These are phyloP conservation scores for Fundulus diaphanus DNA, from an alignment of 2,797 vertebrate genomes.

Conservation along the genomic window DNA sequence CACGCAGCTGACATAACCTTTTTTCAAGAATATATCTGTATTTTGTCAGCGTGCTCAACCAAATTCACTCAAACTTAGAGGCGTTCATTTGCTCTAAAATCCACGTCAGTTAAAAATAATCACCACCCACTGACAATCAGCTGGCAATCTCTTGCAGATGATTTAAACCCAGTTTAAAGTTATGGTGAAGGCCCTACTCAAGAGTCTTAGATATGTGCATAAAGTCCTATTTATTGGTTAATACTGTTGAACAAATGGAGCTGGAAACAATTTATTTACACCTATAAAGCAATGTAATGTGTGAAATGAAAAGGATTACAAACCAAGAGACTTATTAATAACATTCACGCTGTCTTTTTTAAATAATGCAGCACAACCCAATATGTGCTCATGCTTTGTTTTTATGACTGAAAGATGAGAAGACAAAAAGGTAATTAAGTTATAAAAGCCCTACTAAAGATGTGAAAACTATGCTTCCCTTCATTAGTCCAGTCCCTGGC, in stretches of 20 bases:
- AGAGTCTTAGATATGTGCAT: too few relatives aligned
- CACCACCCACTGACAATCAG: too few relatives aligned
- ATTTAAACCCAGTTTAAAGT: too few relatives aligned
- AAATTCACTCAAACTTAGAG: too few relatives aligned
- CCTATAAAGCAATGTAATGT: not conserved
- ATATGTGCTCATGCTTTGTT: conserved; percentile 5
- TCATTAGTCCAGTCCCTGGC: conserved; percentile 9
- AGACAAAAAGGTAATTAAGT: conserved; percentile 18
- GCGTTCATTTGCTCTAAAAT: too few relatives aligned
- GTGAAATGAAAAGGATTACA: not conserved
- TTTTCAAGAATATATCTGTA: too few relatives aligned
- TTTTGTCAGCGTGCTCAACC: too few relatives aligned
- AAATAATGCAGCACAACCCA: not conserved
- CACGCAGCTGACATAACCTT: too few relatives aligned
- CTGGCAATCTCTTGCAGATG: too few relatives aligned
- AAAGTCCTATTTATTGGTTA: not conserved
- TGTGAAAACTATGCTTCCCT: conserved; percentile 2
- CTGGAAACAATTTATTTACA: not conserved
- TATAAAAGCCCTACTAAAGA: conserved; percentile 17
- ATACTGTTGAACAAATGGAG: not conserved
- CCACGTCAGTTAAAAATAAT: too few relatives aligned
- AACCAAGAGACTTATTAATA: not conserved
- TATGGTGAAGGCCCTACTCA: too few relatives aligned
- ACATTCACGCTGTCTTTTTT: not conserved
- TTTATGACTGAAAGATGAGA: conserved; percentile 4